Conservation (phyloP, 1,140 invertebrate species). For the Hypothenemus hampei region DNA sequence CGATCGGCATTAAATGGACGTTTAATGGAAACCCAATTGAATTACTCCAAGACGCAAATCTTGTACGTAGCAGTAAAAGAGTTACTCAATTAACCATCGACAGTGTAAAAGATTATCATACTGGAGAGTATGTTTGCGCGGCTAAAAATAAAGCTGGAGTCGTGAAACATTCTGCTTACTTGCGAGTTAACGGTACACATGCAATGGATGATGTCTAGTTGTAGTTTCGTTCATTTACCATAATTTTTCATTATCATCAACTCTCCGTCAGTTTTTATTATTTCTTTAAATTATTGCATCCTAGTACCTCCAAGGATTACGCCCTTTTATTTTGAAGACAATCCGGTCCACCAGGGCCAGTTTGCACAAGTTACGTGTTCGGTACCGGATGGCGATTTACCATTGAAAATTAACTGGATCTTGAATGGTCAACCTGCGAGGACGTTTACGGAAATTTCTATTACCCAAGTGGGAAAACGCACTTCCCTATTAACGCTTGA, state of each 20-base stretch:
- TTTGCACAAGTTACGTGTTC: slow-evolving; percentile 69
- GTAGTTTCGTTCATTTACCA: slow-evolving; percentile 7
- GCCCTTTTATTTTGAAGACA: slow-evolving; percentile 64
- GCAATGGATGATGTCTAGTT: slow-evolving; percentile 15
- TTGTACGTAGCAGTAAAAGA: slow-evolving; percentile 57
- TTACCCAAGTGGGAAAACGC: slow-evolving; percentile 47
- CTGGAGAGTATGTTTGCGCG: slow-evolving; percentile 62
- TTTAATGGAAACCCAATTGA: slow-evolving; percentile 34
- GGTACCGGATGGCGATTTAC: slow-evolving; percentile 65
- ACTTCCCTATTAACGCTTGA: slow-evolving; percentile 60
- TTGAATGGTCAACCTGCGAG: slow-evolving; percentile 52
- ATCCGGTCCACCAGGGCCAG: slow-evolving; percentile 64
- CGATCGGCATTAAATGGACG: slow-evolving; percentile 50
- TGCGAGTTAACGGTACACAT: slow-evolving; percentile 60
- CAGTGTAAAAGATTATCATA: slow-evolving; percentile 51
- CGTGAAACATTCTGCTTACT: slow-evolving; percentile 52
- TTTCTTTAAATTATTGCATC: not conserved
- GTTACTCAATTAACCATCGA: slow-evolving; percentile 63
- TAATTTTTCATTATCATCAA: slow-evolving; percentile 7
- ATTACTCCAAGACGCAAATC: slow-evolving; percentile 33
- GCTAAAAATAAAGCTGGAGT: slow-evolving; percentile 63
- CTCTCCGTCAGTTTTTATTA: slow-evolving; percentile 7
- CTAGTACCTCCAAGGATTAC: slow-evolving; percentile 62
- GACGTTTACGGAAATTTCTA: slow-evolving; percentile 47
- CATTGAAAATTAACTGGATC: slow-evolving; percentile 61